Base-by-base conservation (phyloP, 2,888 invertebrate genomes). In the Folsomia candida region DNA sequence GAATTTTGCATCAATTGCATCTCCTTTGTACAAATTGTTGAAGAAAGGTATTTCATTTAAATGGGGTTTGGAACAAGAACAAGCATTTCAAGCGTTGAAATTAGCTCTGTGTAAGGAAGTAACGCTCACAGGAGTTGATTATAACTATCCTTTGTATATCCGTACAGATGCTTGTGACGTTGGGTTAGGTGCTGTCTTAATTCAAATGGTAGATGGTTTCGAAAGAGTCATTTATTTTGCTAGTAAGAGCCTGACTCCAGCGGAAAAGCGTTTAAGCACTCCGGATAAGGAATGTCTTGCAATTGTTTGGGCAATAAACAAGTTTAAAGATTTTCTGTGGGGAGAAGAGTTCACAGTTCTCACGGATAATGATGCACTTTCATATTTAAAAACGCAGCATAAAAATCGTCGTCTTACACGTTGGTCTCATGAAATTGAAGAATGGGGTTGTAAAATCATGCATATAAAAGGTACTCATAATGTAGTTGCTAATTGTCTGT, bases 1-100 rank as follows among this genome's bases (percentile, higher is more conserved):
- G 28, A 69, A 70, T 9, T 80, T 79, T 68, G 73, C 77, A 2
- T 62, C 68, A 1, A 74, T 77, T n/a, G 73, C 79, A 0, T 77
- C 74, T 64, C 80, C 79, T 3, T 59, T 80, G 0, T 77, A 79
- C 58, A 26, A 54, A 20, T 47, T 80, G 26, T 22, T 70, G 0
- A 24, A 60, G 2, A 72, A 72, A 59, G 54, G 57, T 18, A 28
- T 37, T 1, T 14, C 14, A 18, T 76, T 51, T 37, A 14, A 1
- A 14, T 76, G 76, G 74, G 37, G 51, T 11, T 24, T 57, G 27
- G 11, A 51, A 1, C 68, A 74, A 37, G 59, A 76, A 70, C 24
- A 51, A 9, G 69, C 74, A n/a, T 76, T 76, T 27, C 20, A 66
- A 1, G 26, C 22, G n/a, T 57, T 76, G 18, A 76, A 76, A 58